A percentile compares a stretch with the other conserved stretches of the same genome.
Evolutionary conservation across 2,888 invertebrate species (phyloP).

Genomic region (Cephus pygmeus): DNA sequence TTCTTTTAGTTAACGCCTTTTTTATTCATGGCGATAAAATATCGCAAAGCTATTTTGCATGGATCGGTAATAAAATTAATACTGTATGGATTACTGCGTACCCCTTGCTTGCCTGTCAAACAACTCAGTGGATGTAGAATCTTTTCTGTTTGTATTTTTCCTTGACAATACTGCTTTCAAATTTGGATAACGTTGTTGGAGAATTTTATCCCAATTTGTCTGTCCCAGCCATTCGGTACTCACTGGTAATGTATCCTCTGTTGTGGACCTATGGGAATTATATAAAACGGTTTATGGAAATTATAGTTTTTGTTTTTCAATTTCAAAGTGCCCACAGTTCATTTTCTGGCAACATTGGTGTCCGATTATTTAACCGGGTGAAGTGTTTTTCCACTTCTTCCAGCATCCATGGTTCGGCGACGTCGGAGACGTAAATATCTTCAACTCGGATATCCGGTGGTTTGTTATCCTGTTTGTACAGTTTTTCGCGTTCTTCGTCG

Average conservation of each 20-base stretch:
- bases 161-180: neutral
- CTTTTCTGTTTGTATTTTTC: neutral
- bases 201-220: neutral
- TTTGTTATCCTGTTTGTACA: constrained; percentile 51
- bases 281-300: neutral
- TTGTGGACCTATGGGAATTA: neutral
- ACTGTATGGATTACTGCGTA: neutral
- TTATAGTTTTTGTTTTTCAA: neutral
- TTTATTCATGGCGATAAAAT: neutral
- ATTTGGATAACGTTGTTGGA: constrained; percentile 7
- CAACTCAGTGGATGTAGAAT: neutral
- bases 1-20: neutral
- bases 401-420: constrained; percentile 56
- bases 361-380: constrained; percentile 39
- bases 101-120: neutral
- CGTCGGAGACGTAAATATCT: neutral
- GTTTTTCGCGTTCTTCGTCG: constrained; percentile 70
- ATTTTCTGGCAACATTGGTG: constrained; percentile 20
- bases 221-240: neutral
- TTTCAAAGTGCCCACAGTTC: constrained; percentile 38
- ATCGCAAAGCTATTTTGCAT: neutral
- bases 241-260: neutral
- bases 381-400: constrained; percentile 56
- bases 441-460: constrained; percentile 2
- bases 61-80: neutral